Percentiles rank a stretch among this genome's conserved stretches.
Conservation (phyloP, 2,797 vertebrate genomes). For the Florisuga fusca region DNA sequence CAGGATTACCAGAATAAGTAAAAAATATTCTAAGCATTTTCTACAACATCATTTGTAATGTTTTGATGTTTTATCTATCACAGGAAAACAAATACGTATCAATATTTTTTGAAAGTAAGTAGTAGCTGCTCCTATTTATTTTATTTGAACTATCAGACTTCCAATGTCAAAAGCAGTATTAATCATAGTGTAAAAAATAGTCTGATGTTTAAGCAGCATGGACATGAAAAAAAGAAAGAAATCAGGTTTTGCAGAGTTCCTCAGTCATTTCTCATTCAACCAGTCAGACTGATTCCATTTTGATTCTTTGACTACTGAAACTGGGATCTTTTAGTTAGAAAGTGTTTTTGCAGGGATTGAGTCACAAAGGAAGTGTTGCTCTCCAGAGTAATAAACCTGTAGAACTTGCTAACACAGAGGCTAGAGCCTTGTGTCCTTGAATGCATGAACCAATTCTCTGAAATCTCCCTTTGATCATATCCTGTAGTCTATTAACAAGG, state of each 20-base stretch:
- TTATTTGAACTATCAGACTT: neutral
- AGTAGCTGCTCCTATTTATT: neutral
- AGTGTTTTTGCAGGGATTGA: neutral
- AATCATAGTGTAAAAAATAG: neutral
- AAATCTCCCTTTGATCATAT: neutral
- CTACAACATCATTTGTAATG: neutral
- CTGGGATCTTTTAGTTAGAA: neutral
- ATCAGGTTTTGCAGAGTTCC: neutral
- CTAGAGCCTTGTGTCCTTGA: neutral
- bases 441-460: neutral
- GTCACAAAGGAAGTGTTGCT: neutral
- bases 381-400: neutral
- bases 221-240: neutral
- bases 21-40: neutral
- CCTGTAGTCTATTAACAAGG: neutral
- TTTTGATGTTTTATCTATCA: neutral
- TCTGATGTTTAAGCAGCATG: neutral
- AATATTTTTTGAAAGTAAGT: neutral
- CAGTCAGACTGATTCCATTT: neutral
- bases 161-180: neutral
- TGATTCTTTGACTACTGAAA: neutral
- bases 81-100: neutral
- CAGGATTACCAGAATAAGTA: neutral
- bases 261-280: neutral
- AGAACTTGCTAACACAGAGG: neutral